Evolutionary conservation across 2,888 invertebrate species (phyloP).

Genomic region (Nematopogon swammerdamellus): DNA sequence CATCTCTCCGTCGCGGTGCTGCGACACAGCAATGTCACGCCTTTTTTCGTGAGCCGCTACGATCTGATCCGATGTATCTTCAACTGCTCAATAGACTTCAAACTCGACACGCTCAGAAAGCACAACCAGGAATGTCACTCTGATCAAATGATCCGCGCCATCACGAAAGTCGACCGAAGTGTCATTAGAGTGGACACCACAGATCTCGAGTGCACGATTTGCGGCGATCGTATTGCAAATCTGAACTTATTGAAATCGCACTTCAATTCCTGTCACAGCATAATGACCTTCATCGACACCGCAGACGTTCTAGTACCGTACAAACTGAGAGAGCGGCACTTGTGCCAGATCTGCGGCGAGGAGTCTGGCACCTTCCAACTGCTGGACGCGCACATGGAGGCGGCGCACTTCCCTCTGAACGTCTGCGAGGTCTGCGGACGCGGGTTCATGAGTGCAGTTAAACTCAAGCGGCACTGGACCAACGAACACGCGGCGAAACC

Average conservation of each 20-base stretch:
- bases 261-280: not conserved
- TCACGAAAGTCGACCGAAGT: not conserved
- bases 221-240: slow-evolving; percentile 30
- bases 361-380: not conserved
- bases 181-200: not conserved
- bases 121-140: not conserved
- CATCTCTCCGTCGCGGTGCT: slow-evolving; percentile 19
- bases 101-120: slow-evolving; percentile 5
- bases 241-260: slow-evolving; percentile 19
- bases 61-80: slow-evolving; percentile 36
- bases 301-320: not conserved
- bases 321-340: slow-evolving; percentile 1
- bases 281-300: not conserved
- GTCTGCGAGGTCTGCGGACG: slow-evolving; percentile 1
- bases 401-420: not conserved
- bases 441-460: not conserved
- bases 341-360: slow-evolving; percentile 2
- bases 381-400: not conserved
- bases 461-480: not conserved
- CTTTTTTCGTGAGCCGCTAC: slow-evolving; percentile 42
- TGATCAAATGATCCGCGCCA: not conserved
- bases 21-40: slow-evolving; percentile 37
- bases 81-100: slow-evolving; percentile 35
- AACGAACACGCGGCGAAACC: slow-evolving; percentile 37
- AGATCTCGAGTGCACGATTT: slow-evolving; percentile 36